Evolutionary conservation across 1,140 invertebrate genomes (phyloP).

Genomic region (Ceratitis capitata): DNA sequence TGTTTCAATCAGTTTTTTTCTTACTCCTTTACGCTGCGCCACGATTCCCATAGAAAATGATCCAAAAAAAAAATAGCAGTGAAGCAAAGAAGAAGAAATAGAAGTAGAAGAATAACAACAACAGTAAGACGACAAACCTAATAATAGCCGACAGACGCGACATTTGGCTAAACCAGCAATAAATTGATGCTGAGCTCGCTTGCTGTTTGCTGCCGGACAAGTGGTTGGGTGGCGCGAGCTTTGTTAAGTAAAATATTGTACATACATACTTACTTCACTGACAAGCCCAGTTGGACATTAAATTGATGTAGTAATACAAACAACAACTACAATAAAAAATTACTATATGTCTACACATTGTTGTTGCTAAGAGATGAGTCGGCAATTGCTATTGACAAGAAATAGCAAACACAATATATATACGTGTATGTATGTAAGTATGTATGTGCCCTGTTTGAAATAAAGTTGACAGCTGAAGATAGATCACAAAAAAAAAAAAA

Average conservation of each 20-base stretch:
- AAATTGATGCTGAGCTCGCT: neutral
- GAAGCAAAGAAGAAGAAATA: neutral
- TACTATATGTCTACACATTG: neutral
- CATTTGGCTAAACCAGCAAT: constrained; percentile 21
- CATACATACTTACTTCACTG: neutral
- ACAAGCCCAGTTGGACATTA: neutral
- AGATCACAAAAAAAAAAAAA: neutral
- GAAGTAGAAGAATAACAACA: too few species aligned
- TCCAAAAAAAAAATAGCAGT: neutral
- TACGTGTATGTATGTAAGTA: too few species aligned
- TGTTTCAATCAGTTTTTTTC: neutral
- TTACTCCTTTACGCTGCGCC: neutral
- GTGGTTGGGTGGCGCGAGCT: constrained; percentile 11
- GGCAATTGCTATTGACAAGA: neutral
- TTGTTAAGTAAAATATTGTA: neutral
- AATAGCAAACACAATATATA: too few species aligned
- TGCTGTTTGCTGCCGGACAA: neutral
- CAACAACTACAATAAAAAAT: neutral
- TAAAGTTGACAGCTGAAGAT: neutral
- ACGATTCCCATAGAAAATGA: neutral
- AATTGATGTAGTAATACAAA: neutral
- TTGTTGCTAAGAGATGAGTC: neutral
- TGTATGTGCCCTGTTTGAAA: neutral
- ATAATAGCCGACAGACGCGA: constrained; percentile 14
- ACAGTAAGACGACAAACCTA: neutral